phyloP scores from a whole-genome alignment of 2,113 vertebrate genomes.

The Callopanchax toddi region DNA sequence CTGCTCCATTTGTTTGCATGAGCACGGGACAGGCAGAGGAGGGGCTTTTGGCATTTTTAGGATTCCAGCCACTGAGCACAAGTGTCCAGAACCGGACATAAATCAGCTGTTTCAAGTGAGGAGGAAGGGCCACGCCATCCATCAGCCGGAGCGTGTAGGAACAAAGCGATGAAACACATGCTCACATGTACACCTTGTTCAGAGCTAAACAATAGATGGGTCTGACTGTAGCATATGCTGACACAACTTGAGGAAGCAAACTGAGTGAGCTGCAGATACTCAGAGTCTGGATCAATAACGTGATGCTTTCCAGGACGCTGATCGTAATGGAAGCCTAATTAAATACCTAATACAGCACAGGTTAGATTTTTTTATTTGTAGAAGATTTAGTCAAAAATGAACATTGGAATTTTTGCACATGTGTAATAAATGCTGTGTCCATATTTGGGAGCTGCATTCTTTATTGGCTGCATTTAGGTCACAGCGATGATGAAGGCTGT shows the following conservation, averaged over 20 bases:
- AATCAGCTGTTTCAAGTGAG: slow-evolving; percentile 75
- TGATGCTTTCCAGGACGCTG: too few relatives aligned
- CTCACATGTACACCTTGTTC: slow-evolving; percentile 54
- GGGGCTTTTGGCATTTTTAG: slow-evolving; percentile 74
- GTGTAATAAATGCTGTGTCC: too few relatives aligned
- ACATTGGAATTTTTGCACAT: too few relatives aligned
- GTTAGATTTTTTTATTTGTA: too few relatives aligned
- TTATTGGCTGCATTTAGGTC: too few relatives aligned
- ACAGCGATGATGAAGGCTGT: too few relatives aligned
- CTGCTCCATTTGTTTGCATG: slow-evolving; percentile 74
- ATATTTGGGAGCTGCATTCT: too few relatives aligned
- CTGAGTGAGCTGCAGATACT: too few relatives aligned
- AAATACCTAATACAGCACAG: too few relatives aligned
- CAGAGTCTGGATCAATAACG: too few relatives aligned
- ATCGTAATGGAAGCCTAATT: too few relatives aligned
- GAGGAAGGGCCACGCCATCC: slow-evolving; percentile 24
- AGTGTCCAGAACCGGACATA: slow-evolving; percentile 75
- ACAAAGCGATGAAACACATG: slow-evolving; percentile 58
- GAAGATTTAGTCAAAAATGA: too few relatives aligned
- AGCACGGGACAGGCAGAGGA: slow-evolving; percentile 67
- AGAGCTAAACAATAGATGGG: slow-evolving; percentile 35
- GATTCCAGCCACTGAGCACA: slow-evolving; percentile 77
- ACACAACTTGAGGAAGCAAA: neutral
- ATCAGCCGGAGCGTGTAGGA: slow-evolving; percentile 15
- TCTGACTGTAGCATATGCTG: slow-evolving; percentile 43